Percentiles rank a stretch among this genome's conserved stretches.
Conservation (phyloP, 2,888 invertebrate species). For the Autographa gamma region DNA sequence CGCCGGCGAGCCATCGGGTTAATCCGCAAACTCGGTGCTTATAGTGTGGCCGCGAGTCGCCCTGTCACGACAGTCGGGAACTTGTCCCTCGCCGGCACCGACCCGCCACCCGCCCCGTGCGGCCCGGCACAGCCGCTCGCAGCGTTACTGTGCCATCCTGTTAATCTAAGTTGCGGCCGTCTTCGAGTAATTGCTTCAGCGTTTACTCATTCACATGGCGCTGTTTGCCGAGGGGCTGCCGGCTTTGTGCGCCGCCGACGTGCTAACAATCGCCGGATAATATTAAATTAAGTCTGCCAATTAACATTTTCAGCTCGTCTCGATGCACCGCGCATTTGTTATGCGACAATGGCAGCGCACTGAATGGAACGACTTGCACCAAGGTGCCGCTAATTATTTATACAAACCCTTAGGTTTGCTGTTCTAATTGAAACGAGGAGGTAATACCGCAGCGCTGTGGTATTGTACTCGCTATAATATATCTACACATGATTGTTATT, state of each 20-base stretch:
- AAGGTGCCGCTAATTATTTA: conserved; percentile 31
- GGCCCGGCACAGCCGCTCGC: conserved; percentile 31
- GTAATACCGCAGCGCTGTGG: background rate
- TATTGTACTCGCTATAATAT: background rate
- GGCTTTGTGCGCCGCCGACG: conserved; percentile 57
- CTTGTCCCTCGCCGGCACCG: conserved; percentile 24
- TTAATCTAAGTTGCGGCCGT: conserved; percentile 70
- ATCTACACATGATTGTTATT: background rate
- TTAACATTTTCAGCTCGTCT: conserved; percentile 56
- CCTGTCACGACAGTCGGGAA: conserved; percentile 50
- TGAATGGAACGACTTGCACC: conserved; percentile 30
- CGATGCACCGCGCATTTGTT: conserved; percentile 34
- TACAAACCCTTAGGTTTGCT: conserved; percentile 6
- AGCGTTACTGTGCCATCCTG: conserved; percentile 42
- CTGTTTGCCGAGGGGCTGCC: conserved; percentile 52
- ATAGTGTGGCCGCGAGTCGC: conserved; percentile 18
- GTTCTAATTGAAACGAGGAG: conserved; percentile 11
- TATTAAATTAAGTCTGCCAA: conserved; percentile 64
- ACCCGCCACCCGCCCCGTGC: conserved; percentile 31
- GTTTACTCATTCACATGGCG: conserved; percentile 66
- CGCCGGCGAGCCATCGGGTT: conserved; percentile 27
- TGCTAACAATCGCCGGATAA: conserved; percentile 52
- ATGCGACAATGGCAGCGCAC: conserved; percentile 48
- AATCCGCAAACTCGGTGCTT: conserved; percentile 36
- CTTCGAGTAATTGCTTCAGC: conserved; percentile 64